A percentile compares a stretch with the other conserved stretches of the same genome.
These are phyloP conservation scores for Agapornis canus DNA, from an alignment of 2,797 vertebrate species.

Conservation along the genomic window DNA sequence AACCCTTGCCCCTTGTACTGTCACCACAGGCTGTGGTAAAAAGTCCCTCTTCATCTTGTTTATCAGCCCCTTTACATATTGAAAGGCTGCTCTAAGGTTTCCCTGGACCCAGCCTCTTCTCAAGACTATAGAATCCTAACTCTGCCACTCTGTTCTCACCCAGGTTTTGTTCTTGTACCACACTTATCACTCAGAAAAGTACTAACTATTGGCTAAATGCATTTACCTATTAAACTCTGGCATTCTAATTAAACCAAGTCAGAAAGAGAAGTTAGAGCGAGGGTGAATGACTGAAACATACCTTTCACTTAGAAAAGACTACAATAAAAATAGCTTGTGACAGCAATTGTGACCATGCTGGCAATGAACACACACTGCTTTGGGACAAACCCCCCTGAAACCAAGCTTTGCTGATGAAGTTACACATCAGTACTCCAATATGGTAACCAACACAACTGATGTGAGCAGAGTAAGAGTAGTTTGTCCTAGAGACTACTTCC, in stretches of 20 bases:
- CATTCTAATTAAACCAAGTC: background rate
- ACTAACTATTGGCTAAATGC: background rate
- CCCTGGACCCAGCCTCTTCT: background rate
- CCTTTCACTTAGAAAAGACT: background rate
- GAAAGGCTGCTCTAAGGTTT: background rate
- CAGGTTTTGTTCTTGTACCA: background rate
- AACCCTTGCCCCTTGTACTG: background rate
- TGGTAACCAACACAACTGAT: accelerated
- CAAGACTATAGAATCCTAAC: background rate
- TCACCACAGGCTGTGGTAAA: background rate
- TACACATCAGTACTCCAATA: background rate
- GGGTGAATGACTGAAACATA: background rate
- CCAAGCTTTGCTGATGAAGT: accelerated
- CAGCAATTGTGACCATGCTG: accelerated
- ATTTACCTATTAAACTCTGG: background rate
- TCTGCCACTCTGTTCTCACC: background rate
- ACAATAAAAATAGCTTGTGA: background rate
- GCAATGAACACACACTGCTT: background rate
- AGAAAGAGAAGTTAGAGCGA: background rate
- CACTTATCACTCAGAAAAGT: background rate
- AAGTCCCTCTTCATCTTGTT: background rate
- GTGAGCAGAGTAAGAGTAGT: background rate
- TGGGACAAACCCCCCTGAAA: accelerated
- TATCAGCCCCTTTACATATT: background rate
- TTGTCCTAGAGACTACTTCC: background rate